Base-by-base conservation (phyloP, 2,113 vertebrate genomes). In the Gallinago paraguaiae region DNA sequence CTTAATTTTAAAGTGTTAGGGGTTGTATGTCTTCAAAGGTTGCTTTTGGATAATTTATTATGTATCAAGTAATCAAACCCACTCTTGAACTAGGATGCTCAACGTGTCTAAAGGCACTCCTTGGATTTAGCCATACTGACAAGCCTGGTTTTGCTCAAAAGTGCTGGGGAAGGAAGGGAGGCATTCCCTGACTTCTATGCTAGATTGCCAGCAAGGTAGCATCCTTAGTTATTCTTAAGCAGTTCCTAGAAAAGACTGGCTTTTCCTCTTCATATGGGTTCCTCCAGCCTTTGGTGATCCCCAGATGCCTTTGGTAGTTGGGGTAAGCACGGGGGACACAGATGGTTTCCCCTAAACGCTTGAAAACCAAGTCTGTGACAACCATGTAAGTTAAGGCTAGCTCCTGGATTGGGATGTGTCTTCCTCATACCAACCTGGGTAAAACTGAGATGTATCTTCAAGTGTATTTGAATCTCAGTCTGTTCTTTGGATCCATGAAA, bases 1-100 rank as follows among this genome's bases (percentile, higher is more conserved):
- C 95, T 97, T 97, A 96, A 97, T 97, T 97, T 97, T 97, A 79
- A 97, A 95, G 90, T 86, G 93, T 97, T 97, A 92, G n/a, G 76
- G 91, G 96, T 95, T 93, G 87, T 90, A 93, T 88, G 81, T 86
- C 91, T 81, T 88, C 90, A 96, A 91, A 97, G 97, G 96, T 97
- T 96, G 88, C 95, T 96, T 95, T 92, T 74, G 93, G 91, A 93
- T 97, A 97, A 97, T 96, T 96, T 95, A 96, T 97, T 96, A 97
- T 94, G 91, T 87, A 94, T 81, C 74, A 85, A 82, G 86, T 94
- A 89, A 96, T 97, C 95, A 97, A 87, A 87, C 28, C 60, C 8
- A 22, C 60, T 94, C 83, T 78, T 85, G 93, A 92, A 89, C 86
- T 30, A 41, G 83, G 77, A 84, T 89, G 67, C 74, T 92, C 37